Evolutionary conservation across 2,113 vertebrate genomes (phyloP), one percentile per base, ranked within the genome.

Genomic region (Gavialis gangeticus): DNA sequence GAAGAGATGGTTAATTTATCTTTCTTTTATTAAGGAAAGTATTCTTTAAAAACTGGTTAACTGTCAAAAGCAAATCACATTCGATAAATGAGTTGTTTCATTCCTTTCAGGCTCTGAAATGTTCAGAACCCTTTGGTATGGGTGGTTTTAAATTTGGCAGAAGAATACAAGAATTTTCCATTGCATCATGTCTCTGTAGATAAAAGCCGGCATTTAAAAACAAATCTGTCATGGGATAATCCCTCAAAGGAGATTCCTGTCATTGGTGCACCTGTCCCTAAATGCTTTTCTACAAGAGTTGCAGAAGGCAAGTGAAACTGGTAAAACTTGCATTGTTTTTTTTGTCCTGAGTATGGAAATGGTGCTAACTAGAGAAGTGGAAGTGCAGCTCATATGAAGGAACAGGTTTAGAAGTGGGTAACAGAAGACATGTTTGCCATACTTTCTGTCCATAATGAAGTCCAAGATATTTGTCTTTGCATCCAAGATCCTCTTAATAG

Each of bases 1-100:
- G 27, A 66, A n/a, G 28, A 66, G 27, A 66, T 28, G 6, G 21
- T 66, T 16, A n/a, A 28, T 60, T 79, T 79, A 22, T 71, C 19
- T 71, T 71, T 30, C 56, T 15, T 28, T 7, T 12, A 25, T 75
- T 91, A 81, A 37, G 88, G 88, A 87, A 85, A 60, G 80, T 95
- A 60, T 4, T 90, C 94, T 94, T 94, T 75, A 96, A 95, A 96
- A 95, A 96, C 87, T 94, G 92, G 76, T 92, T 96, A 94, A 94
- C 94, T 94, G 93, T 96, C 95, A 96, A 86, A 87, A 91, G 93
- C 91, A 84, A 92, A 96, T 94, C 37, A 54, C 88, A 95, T 95
- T 96, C 94, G 90, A 85, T 96, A 94, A 96, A 82, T 83, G 90
- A 15, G 28, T 66, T 64, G 21, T 64, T 19, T 17, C 3, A 3